These are phyloP conservation scores for Aegypius monachus DNA, from an alignment of 2,113 vertebrate genomes.

Conservation along the genomic window DNA sequence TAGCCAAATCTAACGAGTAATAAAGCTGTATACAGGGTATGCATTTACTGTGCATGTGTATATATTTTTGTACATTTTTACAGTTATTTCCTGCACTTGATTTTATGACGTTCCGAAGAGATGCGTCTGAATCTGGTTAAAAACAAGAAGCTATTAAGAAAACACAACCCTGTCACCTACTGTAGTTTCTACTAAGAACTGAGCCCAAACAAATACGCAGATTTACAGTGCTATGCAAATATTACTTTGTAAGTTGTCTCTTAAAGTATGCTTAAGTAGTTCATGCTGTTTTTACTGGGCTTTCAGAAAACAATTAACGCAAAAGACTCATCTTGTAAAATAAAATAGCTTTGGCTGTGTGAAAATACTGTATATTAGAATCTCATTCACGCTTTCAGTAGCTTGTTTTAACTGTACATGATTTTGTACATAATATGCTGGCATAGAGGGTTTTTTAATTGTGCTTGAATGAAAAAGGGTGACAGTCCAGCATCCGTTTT, in stretches of 20 bases:
- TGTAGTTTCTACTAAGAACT: not conserved
- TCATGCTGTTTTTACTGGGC: not conserved
- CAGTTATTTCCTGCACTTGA: slow-evolving; percentile 40
- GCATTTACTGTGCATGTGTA: slow-evolving; percentile 40
- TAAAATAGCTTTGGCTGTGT: slow-evolving; percentile 65
- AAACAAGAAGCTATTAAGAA: not conserved
- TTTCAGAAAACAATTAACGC: slow-evolving; percentile 3
- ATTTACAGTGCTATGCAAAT: slow-evolving; percentile 35
- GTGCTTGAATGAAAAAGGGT: not conserved
- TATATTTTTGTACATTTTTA: slow-evolving; percentile 75
- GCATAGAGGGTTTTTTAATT: not conserved
- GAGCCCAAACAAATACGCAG: not conserved
- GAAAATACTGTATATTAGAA: slow-evolving; percentile 31
- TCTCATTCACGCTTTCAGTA: not conserved
- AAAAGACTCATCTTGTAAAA: slow-evolving; percentile 29
- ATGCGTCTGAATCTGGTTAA: not conserved
- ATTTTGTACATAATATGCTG: not conserved
- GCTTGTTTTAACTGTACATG: not conserved
- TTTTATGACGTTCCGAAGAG: slow-evolving; percentile 15
- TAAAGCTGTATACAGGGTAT: slow-evolving; percentile 60
- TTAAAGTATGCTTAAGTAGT: not conserved
- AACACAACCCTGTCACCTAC: not conserved
- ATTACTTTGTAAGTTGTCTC: slow-evolving; percentile 6
- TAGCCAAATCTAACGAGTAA: slow-evolving; percentile 9
- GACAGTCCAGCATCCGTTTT: not conserved